Conservation (phyloP, 2,888 invertebrate genomes). For the Galeopsomyia nigrocyanea region DNA sequence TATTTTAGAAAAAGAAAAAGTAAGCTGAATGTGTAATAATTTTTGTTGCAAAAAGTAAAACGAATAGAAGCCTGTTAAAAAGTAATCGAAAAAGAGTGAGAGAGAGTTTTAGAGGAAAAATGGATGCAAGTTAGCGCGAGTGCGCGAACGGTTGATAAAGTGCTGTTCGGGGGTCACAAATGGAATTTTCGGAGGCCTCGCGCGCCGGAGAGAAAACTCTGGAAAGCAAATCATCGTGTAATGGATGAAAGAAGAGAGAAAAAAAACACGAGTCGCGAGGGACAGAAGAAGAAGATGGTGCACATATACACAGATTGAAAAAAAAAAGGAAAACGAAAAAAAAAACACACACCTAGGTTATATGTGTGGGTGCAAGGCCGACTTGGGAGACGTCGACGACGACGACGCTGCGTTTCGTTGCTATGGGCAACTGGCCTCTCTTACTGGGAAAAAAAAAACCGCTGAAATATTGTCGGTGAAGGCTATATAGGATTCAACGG, state of each 20-base stretch:
- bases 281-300: constrained; percentile 32
- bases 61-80: too few species aligned
- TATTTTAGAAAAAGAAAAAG: constrained; percentile 6
- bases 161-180: constrained; percentile 36
- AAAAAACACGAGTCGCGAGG: constrained; percentile 36
- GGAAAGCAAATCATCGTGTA: constrained; percentile 53
- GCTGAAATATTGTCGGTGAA: constrained; percentile 62
- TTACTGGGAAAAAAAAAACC: constrained; percentile 53
- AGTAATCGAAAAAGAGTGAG: not conserved
- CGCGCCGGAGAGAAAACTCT: constrained; percentile 47
- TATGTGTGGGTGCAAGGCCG: not conserved
- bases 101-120: not conserved
- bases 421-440: constrained; percentile 58
- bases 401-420: constrained; percentile 51
- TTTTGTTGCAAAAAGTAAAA: too few species aligned
- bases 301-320: constrained; percentile 45
- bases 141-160: constrained; percentile 30
- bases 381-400: constrained; percentile 18
- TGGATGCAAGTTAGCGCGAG: not conserved
- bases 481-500: constrained; percentile 25
- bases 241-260: constrained; percentile 50
- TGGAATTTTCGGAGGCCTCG: constrained; percentile 37
- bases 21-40: too few species aligned
- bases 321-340: constrained; percentile 44
- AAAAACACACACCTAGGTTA: constrained; percentile 38